A percentile compares a stretch with the other conserved stretches of the same genome.
phyloP scores from a whole-genome alignment of 1,140 invertebrate species.

The Limonius californicus region DNA sequence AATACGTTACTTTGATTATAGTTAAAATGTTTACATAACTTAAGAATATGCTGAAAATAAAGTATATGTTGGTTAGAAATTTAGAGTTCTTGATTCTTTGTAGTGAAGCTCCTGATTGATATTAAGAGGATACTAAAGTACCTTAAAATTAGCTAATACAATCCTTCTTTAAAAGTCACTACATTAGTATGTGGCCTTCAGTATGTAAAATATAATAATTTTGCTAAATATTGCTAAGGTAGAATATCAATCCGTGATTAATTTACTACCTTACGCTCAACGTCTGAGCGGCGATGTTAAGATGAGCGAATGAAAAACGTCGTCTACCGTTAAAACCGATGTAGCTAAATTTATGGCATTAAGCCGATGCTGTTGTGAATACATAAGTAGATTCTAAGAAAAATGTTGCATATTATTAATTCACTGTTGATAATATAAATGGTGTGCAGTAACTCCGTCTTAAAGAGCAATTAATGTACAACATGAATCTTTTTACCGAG shows the following conservation, averaged over 20 bases:
- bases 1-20: too few species aligned
- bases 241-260: background rate
- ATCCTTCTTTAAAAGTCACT: too few species aligned
- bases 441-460: background rate
- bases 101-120: too few species aligned
- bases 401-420: background rate
- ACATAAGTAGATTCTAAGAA: background rate
- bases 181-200: too few species aligned
- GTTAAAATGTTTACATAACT: too few species aligned
- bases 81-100: too few species aligned
- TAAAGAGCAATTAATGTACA: background rate
- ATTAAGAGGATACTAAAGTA: too few species aligned
- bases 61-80: too few species aligned
- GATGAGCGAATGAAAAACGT: conserved; percentile 2
- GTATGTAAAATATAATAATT: too few species aligned
- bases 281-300: background rate
- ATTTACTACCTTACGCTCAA: background rate
- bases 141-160: too few species aligned
- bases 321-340: conserved; percentile 6
- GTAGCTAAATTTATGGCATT: background rate
- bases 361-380: conserved; percentile 1
- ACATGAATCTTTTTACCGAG: background rate
- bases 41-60: too few species aligned
- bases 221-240: background rate
- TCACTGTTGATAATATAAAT: background rate